Evolutionary conservation across 2,888 invertebrate genomes (phyloP).

Genomic region (Heliconius sara): DNA sequence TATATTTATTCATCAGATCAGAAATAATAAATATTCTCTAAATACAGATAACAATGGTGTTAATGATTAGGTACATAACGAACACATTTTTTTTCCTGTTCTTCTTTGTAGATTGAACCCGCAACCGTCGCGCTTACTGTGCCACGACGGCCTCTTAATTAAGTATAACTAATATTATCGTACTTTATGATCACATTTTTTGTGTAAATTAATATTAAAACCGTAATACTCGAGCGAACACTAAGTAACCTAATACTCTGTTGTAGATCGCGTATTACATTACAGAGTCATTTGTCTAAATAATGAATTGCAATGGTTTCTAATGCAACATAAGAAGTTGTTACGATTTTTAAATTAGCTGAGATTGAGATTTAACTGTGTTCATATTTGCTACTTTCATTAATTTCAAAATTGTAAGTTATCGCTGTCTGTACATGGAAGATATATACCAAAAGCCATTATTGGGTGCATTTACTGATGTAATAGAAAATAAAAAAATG

Average conservation of each 20-base stretch:
- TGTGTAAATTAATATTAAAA: background rate
- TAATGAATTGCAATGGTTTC: background rate
- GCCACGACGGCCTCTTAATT: background rate
- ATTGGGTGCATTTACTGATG: too few species aligned
- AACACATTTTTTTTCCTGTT: too few species aligned
- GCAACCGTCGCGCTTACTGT: background rate
- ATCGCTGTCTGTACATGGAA: too few species aligned
- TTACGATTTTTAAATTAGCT: background rate
- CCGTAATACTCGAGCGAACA: slow-evolving; percentile 3
- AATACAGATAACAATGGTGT: too few species aligned
- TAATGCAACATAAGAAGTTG: background rate
- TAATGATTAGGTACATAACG: too few species aligned
- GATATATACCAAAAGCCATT: too few species aligned
- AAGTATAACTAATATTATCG: background rate
- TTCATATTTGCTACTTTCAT: background rate
- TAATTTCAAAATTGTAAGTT: too few species aligned
- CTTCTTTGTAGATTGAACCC: too few species aligned
- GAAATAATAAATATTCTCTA: too few species aligned
- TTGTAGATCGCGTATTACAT: slow-evolving; percentile 6
- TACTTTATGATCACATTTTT: background rate
- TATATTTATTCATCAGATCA: too few species aligned
- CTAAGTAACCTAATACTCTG: background rate
- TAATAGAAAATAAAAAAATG: too few species aligned
- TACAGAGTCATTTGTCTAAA: slow-evolving; percentile 10
- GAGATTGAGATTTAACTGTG: background rate